phyloP scores from a whole-genome alignment of 2,888 invertebrate species.

The Hyles lineata region DNA sequence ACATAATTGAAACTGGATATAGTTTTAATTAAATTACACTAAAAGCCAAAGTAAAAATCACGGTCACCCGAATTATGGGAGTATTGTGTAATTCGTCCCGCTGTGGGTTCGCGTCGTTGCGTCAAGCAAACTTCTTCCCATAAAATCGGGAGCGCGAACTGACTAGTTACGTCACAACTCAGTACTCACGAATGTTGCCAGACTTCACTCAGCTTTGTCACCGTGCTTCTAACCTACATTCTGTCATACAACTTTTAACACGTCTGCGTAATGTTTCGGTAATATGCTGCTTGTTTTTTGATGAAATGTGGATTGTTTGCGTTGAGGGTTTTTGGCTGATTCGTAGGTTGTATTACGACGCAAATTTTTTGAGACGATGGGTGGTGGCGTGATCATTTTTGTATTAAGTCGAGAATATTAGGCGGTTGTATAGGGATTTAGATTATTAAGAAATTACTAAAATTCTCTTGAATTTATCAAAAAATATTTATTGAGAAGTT shows the following conservation, averaged over 20 bases:
- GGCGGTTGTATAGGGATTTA: too few relatives aligned
- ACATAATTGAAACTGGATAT: not conserved
- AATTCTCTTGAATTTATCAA: too few relatives aligned
- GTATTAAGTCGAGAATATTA: too few relatives aligned
- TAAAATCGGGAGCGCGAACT: not conserved
- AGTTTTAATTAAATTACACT: not conserved
- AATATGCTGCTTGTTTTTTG: not conserved
- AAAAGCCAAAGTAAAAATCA: not conserved
- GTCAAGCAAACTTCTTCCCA: not conserved
- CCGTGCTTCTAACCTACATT: not conserved
- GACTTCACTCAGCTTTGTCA: not conserved
- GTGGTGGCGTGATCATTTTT: too few relatives aligned
- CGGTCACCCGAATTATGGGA: not conserved
- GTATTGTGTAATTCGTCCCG: slow-evolving; percentile 3
- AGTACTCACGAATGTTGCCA: not conserved
- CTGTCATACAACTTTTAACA: not conserved
- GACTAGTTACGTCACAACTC: not conserved
- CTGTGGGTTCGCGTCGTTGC: not conserved
- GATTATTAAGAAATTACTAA: too few relatives aligned
- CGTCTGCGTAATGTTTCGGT: not conserved
- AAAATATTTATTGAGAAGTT: not conserved
- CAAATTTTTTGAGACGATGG: not conserved
- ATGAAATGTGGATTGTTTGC: not conserved
- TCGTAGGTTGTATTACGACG: not conserved
- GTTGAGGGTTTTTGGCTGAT: not conserved